phyloP scores from a whole-genome alignment of 2,797 vertebrate species.

The Protonibea diacanthus region DNA sequence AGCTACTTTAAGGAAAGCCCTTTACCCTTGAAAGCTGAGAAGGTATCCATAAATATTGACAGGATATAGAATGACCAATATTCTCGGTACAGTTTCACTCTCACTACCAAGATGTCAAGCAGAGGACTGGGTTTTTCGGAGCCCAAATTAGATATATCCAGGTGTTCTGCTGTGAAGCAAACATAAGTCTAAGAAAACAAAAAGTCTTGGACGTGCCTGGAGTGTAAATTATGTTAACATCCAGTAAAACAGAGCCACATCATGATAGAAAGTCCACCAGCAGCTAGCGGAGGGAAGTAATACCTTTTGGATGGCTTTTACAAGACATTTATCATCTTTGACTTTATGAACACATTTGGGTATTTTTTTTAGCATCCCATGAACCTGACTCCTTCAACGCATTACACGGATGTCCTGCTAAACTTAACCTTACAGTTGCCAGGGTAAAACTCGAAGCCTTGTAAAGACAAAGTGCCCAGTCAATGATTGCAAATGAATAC shows the following conservation, averaged over 20 bases:
- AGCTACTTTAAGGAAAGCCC: constrained; percentile 75
- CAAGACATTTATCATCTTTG: constrained; percentile 53
- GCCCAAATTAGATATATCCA: constrained; percentile 12
- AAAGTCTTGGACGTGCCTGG: neutral
- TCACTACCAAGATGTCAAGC: neutral
- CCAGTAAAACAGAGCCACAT: neutral
- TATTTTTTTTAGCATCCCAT: constrained; percentile 62
- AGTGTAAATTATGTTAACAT: constrained; percentile 3
- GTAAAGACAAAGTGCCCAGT: constrained; percentile 14
- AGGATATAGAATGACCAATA: constrained; percentile 70
- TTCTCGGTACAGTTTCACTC: constrained; percentile 38
- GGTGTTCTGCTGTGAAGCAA: neutral
- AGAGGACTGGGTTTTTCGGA: constrained; percentile 3
- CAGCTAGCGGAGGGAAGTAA: constrained; percentile 15
- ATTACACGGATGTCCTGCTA: constrained; percentile 64
- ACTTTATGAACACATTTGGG: constrained; percentile 50
- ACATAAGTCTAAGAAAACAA: neutral
- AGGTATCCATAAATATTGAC: constrained; percentile 75
- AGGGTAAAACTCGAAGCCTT: constrained; percentile 24
- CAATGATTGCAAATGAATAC: neutral
- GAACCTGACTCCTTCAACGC: constrained; percentile 55
- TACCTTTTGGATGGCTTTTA: constrained; percentile 27
- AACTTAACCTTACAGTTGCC: constrained; percentile 70
- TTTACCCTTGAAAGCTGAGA: constrained; percentile 71
- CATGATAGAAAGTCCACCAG: constrained; percentile 30